Conservation (phyloP, 2,888 invertebrate genomes). For the Watsonalla binaria region DNA sequence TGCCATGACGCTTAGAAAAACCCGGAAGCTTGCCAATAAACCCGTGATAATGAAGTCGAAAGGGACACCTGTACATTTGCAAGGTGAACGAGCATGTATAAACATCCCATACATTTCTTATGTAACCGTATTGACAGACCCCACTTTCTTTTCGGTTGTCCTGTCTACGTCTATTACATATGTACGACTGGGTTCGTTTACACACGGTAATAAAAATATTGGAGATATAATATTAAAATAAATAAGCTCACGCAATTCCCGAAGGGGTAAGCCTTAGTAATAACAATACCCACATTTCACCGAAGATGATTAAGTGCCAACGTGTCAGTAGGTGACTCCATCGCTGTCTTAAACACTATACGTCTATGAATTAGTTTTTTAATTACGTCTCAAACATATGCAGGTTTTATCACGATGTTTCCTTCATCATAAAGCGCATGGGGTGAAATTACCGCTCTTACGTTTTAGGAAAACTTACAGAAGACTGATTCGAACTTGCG, state of each 20-base stretch:
- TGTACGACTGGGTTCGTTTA: conserved; percentile 13
- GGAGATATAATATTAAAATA: neutral
- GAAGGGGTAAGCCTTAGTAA: too few species aligned
- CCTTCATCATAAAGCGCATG: too few species aligned
- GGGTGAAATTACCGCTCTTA: too few species aligned
- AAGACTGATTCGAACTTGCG: too few species aligned
- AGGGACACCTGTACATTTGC: conserved; percentile 11
- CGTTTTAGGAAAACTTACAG: too few species aligned
- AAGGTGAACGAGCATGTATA: conserved; percentile 4
- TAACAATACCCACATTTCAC: too few species aligned
- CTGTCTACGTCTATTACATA: conserved; percentile 12
- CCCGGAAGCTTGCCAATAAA: neutral
- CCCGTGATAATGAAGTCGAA: neutral
- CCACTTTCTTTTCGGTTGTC: conserved; percentile 7
- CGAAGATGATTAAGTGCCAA: too few species aligned
- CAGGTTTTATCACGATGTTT: too few species aligned
- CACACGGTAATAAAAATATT: neutral
- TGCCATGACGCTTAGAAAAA: neutral
- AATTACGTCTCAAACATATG: too few species aligned
- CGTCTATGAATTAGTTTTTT: too few species aligned
- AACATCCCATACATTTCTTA: conserved; percentile 21
- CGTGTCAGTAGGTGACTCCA: too few species aligned
- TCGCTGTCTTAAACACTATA: too few species aligned
- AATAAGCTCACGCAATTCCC: neutral
- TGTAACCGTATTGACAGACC: conserved; percentile 21